A percentile compares a stretch with the other conserved stretches of the same genome.
Evolutionary conservation across 2,797 vertebrate species (phyloP).

Genomic region (Dromococcyx pavoninus): DNA sequence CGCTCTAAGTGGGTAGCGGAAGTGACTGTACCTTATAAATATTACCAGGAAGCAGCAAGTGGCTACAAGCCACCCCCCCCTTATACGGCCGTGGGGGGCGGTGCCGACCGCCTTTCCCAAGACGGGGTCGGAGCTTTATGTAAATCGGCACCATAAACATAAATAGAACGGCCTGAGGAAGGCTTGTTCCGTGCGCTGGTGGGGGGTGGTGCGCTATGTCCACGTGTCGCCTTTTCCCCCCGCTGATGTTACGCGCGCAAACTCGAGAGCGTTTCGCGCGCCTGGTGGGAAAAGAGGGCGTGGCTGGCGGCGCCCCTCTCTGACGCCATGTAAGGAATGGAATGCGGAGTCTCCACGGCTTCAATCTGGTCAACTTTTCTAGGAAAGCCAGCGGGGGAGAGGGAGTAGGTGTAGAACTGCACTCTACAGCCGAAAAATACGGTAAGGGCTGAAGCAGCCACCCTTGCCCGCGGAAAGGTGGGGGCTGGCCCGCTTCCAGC

Average conservation of each 20-base stretch:
- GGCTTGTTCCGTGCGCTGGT: neutral
- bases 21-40: conserved; percentile 89
- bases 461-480: neutral
- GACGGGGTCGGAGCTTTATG: conserved; percentile 30
- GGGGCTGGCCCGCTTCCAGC: neutral
- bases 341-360: conserved; percentile 50
- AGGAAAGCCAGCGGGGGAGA: neutral
- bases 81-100: conserved; percentile 52
- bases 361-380: neutral
- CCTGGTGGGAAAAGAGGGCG: neutral
- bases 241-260: neutral
- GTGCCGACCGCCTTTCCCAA: neutral
- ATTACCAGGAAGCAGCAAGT: conserved; percentile 64
- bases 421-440: neutral
- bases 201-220: neutral
- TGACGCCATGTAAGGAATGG: conserved; percentile 70
- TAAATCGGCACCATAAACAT: conserved; percentile 64
- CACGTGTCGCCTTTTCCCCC: neutral
- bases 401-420: no score
- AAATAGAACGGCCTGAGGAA: conserved; percentile 58
- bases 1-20: conserved; percentile 87
- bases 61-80: conserved; percentile 20
- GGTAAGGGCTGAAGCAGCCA: neutral
- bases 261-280: neutral
- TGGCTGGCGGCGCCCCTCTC: conserved; percentile 26